Base-by-base conservation (phyloP, 2,888 invertebrate species). In the Euplagia quadripunctaria region DNA sequence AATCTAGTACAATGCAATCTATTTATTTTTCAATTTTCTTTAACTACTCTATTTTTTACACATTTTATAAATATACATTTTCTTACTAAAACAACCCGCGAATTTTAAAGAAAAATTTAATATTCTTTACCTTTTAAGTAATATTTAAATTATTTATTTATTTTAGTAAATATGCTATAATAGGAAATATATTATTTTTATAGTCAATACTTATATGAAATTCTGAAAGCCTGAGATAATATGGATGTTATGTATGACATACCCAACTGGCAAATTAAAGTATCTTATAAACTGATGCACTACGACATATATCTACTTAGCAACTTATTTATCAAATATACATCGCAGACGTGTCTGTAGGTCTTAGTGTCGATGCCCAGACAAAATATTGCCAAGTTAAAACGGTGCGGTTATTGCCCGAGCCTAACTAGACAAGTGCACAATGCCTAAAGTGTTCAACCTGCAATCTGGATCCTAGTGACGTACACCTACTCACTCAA, bases 371-470 rank as follows among this genome's bases (percentile, higher is more conserved):
- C 70, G 67, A 71, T 71, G 68, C 55, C 68, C 64, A 71, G 71
- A 71, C 64, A 68, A 61, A 71, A 71, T 71, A 71, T 68, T 68
- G 55, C 55, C 55, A 49, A n/a, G 64, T 71, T 51, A 65, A 58
- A 64, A 68, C n/a, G 42, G 55, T 3, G 43, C 55, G 73, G 73
- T 73, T 73, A 70, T 61, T 73, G 70, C 70, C 73, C 73, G 58
- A 65, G 70, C 70, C 69, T 64, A 69, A 58, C 65, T 42, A n/a
- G 20, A 55, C 46, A 20, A 68, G 20, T 41, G 63, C 51, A 20
- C 51, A 8, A 68, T 43, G 31, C 20, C 31, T 61, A 61, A 31
- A 61, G 49, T 31, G 41, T 52, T 20, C 20, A 61, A 69, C 43
- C 58, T 41, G 49, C 31, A 42, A 17, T 69, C 46, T 31, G 31